Evolutionary conservation across 2,888 invertebrate species (phyloP), one percentile per base, ranked within the genome.

Genomic region (Leptothorax acervorum): DNA sequence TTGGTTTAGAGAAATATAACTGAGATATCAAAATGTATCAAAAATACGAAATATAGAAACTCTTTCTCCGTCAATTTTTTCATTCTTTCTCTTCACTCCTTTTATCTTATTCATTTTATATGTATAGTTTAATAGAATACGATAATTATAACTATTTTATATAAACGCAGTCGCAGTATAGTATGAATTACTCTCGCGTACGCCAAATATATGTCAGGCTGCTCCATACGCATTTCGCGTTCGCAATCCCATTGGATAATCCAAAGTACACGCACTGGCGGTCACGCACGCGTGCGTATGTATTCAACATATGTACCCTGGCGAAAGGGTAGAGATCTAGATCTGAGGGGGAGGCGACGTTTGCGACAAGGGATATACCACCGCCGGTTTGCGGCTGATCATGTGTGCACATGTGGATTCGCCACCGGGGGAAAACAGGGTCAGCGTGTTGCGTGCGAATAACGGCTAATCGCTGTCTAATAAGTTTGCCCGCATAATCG

Each of bases 361-460:
- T 85, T 84, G 88, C 84, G 90, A 89, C 90, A 88, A 85, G 89
- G 90, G 82, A 65, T 55, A 70, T 84, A 35, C 76, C 68, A 31
- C 84, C 88, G 91, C 86, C 91, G 93, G 87, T 92, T 92, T 90
- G 92, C 87, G 93, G 93, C 90, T 87, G 90, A 91, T 90, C 90
- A 87, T 86, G 84, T 86, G 83, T 81, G 86, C 85, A 87, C 60
- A 71, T 79, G 71, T 28, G 73, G 71, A 81, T 60, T 81, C 79
- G 8, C 60, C 60, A 73, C 63, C 82, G 84, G 66, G 82, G 83
- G 90, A 90, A 88, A 90, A 90, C 87, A 89, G 90, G 92, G 90
- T 92, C 92, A 91, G 87, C 86, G 88, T 87, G 89, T 89, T 87
- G 88, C 90, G 90, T 90, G 88, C 87, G 90, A 90, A 90, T 90